Base-by-base conservation (phyloP, 2,888 invertebrate genomes). In the Parnassius orleans region DNA sequence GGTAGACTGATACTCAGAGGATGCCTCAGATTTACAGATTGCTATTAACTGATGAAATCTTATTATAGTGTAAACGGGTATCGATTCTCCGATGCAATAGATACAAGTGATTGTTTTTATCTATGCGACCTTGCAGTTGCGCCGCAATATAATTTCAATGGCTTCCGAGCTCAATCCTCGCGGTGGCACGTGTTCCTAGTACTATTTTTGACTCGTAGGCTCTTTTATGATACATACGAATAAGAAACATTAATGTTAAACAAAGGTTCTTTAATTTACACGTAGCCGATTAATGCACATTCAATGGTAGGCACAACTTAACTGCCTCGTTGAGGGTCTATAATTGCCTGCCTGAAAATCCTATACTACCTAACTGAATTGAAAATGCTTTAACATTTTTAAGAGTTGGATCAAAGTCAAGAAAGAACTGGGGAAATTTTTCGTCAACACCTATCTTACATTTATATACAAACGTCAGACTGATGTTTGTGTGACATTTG, bases 141-240 rank as follows among this genome's bases (percentile, higher is more conserved):
- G 63, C 59, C 59, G 63, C 59, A 59, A 60, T 63, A 63, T 56
- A 59, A 59, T 63, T 63, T 63, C 63, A 59, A 59, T 59, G 63
- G 63, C 63, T 63, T 63, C 63, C 42, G 46, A 56, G 59, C 55
- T 51, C n/a, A 43, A 50, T 43, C 48, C 50, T 54, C 12, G n/a
- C 43, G 43, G 43, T 48, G 48, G 46, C 54, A 63, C 62, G 44
- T 58, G 58, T 63, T 42, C 14, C 15, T 2, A 43, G 41, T 15
- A 50, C 33, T 43, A 51, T 44, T 58, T 50, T 63, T 51, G 44
- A 63, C 43, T n/a, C n/a, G 9, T 33, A 50, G 11, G 43, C 43
- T 11, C 43, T 43, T 42, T 43, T 10, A 11, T 10, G 3, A 10
- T 10, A 10, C 43, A 43, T 11, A 46, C 3, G 3, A n/a, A n/a